Base-by-base conservation (phyloP, 2,888 invertebrate genomes). In the Apodemia mormo region DNA sequence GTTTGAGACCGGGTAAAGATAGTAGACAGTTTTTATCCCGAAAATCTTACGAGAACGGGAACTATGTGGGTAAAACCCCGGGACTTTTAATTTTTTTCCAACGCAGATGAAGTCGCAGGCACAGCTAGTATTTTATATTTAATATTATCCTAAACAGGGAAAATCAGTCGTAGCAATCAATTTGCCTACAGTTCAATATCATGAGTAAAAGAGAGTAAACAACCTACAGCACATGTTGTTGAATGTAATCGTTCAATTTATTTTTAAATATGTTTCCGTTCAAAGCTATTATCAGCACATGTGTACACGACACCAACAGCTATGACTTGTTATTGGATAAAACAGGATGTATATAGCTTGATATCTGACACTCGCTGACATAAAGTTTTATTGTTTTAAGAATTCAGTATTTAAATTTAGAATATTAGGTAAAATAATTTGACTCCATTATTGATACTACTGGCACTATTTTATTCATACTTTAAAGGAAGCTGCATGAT, bases 191-290 rank as follows among this genome's bases (percentile, higher is more conserved):
- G 58, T 58, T 29, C 58, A 58, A 22, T 58, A 58, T 29, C 58
- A 58, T 30, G 30, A 58, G 58, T 58, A 29, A 58, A 58, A 30
- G 58, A 30, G 54, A 54, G 58, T 58, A 22, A 45, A 49, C 33
- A 58, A 33, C 58, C 58, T 30, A 58, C 58, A 30, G 9, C 58
- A 33, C 29, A 30, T 30, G 58, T 10, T 30, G 58, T 9, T 30
- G 58, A 30, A 58, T 58, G 58, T 58, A 30, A 58, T 58, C 33
- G 30, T 58, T 5, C 30, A 5, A 58, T 58, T 58, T 30, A 33
- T 58, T 58, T 30, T 10, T 58, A 58, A 58, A 58, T 10, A 58
- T 58, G 58, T 58, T 58, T 58, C 58, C 58, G 30, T 30, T 12
- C 58, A 10, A 30, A 58, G 58, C 58, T 12, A 58, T 58, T 58